Conservation (phyloP, 2,113 vertebrate species). For the Platysteira castanea region DNA sequence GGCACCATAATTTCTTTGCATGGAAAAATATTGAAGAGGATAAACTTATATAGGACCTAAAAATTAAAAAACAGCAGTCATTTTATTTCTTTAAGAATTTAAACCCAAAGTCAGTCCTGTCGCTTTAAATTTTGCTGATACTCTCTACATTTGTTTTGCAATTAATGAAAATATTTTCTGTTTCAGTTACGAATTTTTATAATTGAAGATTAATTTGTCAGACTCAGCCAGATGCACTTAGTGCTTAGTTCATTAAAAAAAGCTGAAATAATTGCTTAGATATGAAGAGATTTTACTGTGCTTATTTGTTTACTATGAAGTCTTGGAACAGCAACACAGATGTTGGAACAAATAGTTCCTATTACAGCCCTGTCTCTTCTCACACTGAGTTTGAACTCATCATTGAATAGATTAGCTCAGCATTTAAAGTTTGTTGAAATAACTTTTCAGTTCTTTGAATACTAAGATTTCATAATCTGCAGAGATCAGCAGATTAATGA, state of each 20-base stretch:
- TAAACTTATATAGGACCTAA: not conserved
- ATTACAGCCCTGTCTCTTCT: not conserved
- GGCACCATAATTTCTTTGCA: not conserved
- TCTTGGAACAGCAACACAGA: slow-evolving; percentile 26
- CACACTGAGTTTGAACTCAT: not conserved
- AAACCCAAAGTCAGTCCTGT: not conserved
- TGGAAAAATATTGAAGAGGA: not conserved
- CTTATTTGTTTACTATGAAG: slow-evolving; percentile 28
- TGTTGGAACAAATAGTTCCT: slow-evolving; percentile 14
- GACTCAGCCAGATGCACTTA: not conserved
- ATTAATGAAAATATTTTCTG: slow-evolving; percentile 22
- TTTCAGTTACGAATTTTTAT: not conserved
- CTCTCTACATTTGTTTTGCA: not conserved
- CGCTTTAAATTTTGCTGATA: not conserved
- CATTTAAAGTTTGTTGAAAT: not conserved
- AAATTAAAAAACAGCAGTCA: accelerated
- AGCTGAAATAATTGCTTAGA: not conserved
- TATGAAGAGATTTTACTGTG: not conserved
- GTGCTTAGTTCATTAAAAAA: not conserved
- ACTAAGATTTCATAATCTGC: not conserved
- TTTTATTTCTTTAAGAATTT: not conserved
- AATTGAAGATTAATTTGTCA: not conserved
- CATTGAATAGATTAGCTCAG: not conserved
- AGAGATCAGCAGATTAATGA: not conserved
- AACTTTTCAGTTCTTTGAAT: not conserved